A percentile compares a stretch with the other conserved stretches of the same genome.
Evolutionary conservation across 2,797 vertebrate species (phyloP).

Genomic region (Margarornis squamiger): DNA sequence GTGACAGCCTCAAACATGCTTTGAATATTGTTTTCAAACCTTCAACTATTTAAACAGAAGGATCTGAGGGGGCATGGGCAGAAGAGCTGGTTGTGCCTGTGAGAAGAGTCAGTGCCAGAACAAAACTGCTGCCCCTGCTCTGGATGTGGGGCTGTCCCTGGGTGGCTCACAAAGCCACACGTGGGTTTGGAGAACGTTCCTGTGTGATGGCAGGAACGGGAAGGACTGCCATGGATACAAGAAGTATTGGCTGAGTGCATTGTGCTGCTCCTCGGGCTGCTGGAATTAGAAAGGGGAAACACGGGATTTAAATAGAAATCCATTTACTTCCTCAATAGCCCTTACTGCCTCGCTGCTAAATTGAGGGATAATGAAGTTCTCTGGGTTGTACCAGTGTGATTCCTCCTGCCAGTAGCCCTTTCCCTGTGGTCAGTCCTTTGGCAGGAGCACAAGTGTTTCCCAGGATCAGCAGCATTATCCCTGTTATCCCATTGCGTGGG

Average conservation of each 20-base stretch:
- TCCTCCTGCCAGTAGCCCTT: neutral
- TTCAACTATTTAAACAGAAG: neutral
- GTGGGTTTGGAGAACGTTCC: neutral
- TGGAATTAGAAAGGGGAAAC: slow-evolving; percentile 25
- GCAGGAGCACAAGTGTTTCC: neutral
- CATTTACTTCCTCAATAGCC: neutral
- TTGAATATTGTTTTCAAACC: neutral
- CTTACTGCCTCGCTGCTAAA: slow-evolving; percentile 21
- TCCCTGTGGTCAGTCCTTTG: neutral
- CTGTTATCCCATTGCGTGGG: neutral
- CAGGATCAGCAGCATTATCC: neutral
- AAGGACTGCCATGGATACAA: neutral
- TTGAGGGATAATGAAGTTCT: slow-evolving; percentile 36
- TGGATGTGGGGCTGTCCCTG: neutral
- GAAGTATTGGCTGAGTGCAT: neutral
- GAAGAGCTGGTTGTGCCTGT: neutral
- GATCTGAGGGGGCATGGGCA: neutral
- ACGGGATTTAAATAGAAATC: slow-evolving; percentile 54
- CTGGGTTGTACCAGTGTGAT: neutral
- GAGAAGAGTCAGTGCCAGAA: neutral
- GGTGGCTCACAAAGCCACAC: neutral
- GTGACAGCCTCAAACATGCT: neutral
- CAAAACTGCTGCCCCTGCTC: neutral
- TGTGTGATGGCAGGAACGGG: neutral
- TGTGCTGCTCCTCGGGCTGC: neutral